Conservation (phyloP, 2,888 invertebrate genomes). For the Lithophane semibrunnea region DNA sequence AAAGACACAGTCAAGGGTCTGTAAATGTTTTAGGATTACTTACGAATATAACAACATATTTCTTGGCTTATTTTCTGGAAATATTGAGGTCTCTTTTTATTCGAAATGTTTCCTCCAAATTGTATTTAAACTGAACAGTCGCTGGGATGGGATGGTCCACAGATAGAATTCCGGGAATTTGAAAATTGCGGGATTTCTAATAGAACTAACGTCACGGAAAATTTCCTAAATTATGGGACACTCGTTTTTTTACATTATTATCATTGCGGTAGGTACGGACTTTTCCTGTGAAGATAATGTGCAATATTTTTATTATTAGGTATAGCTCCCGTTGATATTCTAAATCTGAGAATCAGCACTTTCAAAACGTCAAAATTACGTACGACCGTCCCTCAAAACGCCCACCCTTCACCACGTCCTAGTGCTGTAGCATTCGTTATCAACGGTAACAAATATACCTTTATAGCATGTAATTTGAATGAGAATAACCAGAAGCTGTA, state of each 20-base stretch:
- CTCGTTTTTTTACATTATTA: background rate
- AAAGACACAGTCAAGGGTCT: conserved; percentile 10
- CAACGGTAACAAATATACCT: background rate
- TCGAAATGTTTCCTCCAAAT: background rate
- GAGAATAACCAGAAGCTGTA: conserved; percentile 50
- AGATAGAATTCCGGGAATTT: background rate
- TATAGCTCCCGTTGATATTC: background rate
- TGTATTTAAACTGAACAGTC: background rate
- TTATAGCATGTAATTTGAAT: conserved; percentile 13
- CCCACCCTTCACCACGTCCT: background rate
- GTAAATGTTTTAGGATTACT: conserved; percentile 6
- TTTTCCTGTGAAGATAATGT: no score
- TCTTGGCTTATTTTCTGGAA: background rate
- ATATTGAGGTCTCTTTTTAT: background rate
- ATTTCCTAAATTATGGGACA: background rate
- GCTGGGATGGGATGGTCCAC: background rate
- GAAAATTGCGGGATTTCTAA: background rate
- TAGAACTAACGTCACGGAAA: background rate
- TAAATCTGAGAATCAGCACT: background rate
- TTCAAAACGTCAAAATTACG: background rate
- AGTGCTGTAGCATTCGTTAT: background rate
- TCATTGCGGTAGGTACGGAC: background rate
- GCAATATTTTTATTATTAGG: background rate
- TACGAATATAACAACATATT: background rate
- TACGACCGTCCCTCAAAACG: background rate